Evolutionary conservation across 2,113 vertebrate genomes (phyloP).

Genomic region (Sapajus apella): DNA sequence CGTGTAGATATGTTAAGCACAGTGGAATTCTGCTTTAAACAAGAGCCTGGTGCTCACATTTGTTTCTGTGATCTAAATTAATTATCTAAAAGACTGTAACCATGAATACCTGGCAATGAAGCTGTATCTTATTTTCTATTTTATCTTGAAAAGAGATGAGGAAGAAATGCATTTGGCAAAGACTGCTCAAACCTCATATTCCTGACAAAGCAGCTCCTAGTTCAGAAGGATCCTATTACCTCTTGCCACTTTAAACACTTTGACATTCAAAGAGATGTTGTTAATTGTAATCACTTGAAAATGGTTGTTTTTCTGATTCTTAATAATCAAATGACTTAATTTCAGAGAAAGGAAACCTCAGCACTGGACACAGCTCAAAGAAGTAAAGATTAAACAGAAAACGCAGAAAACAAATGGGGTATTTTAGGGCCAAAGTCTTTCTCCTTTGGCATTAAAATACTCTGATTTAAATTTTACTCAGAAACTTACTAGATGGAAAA

Average conservation of each 20-base stretch:
- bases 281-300: slow-evolving; percentile 50
- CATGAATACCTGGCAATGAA: not conserved
- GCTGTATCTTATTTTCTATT: slow-evolving; percentile 46
- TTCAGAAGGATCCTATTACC: not conserved
- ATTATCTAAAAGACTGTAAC: slow-evolving; percentile 49
- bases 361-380: slow-evolving; percentile 28
- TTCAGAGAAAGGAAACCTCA: slow-evolving; percentile 45
- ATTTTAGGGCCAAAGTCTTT: not conserved
- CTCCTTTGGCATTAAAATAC: slow-evolving; percentile 32
- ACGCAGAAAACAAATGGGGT: slow-evolving; percentile 7
- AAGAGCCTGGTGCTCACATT: not conserved
- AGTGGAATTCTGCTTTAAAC: slow-evolving; percentile 37
- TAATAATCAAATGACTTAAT: slow-evolving; percentile 55
- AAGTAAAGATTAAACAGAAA: slow-evolving; percentile 44
- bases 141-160: slow-evolving; percentile 57
- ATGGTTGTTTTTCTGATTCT: slow-evolving; percentile 23
- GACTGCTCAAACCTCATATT: not conserved
- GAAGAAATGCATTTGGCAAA: slow-evolving; percentile 60
- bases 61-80: slow-evolving; percentile 46
- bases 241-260: not conserved
- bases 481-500: slow-evolving; percentile 11
- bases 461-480: slow-evolving; percentile 41
- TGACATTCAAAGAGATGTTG: slow-evolving; percentile 42
- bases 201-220: slow-evolving; percentile 26
- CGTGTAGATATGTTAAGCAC: not conserved